These are phyloP conservation scores for Petromus typicus DNA, from an alignment of 2,113 vertebrate species.

Conservation along the genomic window DNA sequence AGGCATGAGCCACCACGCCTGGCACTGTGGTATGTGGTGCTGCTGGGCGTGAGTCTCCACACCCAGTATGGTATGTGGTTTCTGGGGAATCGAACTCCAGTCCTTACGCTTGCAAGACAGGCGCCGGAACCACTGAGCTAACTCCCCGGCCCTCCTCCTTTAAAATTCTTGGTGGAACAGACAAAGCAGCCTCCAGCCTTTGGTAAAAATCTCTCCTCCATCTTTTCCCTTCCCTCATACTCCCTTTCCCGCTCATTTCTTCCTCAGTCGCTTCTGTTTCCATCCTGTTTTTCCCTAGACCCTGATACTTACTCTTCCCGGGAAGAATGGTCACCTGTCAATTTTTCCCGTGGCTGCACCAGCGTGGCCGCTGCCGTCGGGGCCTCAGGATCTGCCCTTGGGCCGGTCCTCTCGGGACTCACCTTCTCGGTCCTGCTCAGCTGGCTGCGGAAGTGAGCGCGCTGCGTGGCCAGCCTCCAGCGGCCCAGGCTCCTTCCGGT, in stretches of 20 bases:
- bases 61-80: too few relatives aligned
- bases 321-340: background rate
- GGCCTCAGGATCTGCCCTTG: background rate
- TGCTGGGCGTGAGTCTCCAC: too few relatives aligned
- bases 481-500: conserved; percentile 83
- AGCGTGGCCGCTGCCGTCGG: background rate
- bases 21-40: too few relatives aligned
- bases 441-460: conserved; percentile 80
- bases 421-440: conserved; percentile 87
- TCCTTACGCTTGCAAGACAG: too few relatives aligned
- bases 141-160: too few relatives aligned
- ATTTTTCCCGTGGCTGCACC: background rate
- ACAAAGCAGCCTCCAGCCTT: background rate
- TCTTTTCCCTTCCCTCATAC: background rate
- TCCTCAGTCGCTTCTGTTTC: background rate
- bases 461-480: conserved; percentile 85
- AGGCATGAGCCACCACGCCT: too few relatives aligned
- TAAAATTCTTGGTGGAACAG: background rate
- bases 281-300: background rate
- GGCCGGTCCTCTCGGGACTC: background rate
- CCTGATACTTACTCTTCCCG: background rate
- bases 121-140: too few relatives aligned
- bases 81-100: too few relatives aligned
- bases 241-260: background rate
- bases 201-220: background rate